These are phyloP conservation scores for Pseudochirops cupreus DNA, from an alignment of 2,797 vertebrate genomes.

Conservation along the genomic window DNA sequence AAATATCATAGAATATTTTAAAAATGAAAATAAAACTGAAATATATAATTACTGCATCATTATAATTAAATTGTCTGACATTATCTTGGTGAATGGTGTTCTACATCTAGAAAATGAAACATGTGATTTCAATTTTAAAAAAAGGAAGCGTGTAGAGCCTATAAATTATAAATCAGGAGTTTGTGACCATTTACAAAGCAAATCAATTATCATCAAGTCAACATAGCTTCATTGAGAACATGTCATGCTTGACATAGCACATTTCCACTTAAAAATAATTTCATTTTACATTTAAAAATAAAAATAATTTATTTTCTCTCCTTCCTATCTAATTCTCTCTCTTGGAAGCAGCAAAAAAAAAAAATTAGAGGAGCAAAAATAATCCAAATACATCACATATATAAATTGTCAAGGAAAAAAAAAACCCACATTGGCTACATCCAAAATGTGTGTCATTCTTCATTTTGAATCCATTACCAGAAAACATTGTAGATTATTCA, in stretches of 20 bases:
- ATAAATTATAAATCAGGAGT: background rate
- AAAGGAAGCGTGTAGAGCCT: background rate
- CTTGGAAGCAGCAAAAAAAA: background rate
- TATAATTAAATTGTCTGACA: background rate
- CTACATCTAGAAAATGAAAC: background rate
- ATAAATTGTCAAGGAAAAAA: background rate
- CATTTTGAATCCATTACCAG: background rate
- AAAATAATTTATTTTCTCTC: background rate
- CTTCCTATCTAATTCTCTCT: background rate
- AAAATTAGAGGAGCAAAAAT: too few species aligned
- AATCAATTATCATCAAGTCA: background rate
- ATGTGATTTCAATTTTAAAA: background rate
- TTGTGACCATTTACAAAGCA: background rate
- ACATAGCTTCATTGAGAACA: background rate
- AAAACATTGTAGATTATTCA: background rate
- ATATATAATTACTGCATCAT: background rate
- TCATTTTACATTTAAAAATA: background rate
- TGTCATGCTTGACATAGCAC: background rate
- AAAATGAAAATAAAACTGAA: background rate
- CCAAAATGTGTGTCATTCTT: background rate
- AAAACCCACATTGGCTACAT: background rate
- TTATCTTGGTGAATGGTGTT: background rate
- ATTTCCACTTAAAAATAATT: background rate
- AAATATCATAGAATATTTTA: background rate
- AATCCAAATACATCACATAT: background rate